Base-by-base conservation (phyloP, 1,140 invertebrate genomes). In the Drosophila subpulchrella region DNA sequence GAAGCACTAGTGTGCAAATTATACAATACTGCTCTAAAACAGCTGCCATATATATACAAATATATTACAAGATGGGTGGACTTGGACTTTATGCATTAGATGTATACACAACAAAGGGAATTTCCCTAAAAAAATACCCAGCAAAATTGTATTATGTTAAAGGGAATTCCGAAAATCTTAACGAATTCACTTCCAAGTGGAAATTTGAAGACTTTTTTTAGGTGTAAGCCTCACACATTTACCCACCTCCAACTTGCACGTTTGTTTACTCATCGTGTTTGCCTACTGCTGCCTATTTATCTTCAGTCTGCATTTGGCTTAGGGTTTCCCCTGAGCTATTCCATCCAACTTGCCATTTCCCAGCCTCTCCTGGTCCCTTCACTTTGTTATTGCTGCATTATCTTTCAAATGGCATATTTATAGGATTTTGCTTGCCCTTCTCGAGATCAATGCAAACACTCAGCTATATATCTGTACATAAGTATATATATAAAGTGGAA, bases 361-460 rank as follows among this genome's bases (percentile, higher is more conserved):
- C 54, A 20, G 13, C 41, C 15, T 36, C 65, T 36, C 11, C 51
- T 58, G 39, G 36, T 46, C 53, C 58, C 70, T 13, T 75, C 75
- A 80, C 63, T 89, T 81, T 90, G 82, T 83, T 90, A 86, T 91
- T 90, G 88, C 82, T 81, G 88, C 82, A 90, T 90, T 91, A 90
- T 90, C 82, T 88, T 90, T 90, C 86, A 90, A 90, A 90, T 90
- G 88, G 74, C 86, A 90, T 90, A 90, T 90, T 90, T 90, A 90
- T 90, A 90, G 80, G 86, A 90, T 90, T 90, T 90, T 61, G 46
- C 77, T 50, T 30, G 20, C 67, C 65, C 30, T 44, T 7, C 39
- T 48, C 32, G 51, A 65, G 56, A 78, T 83, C 80, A 83, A 78
- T 82, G 50, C 51, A 51, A 34, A 62, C 17, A 70, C 47, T 59